Evolutionary conservation across 1,140 invertebrate species (phyloP), one percentile per base, ranked within the genome.

Genomic region (Drosophila lacteicornis): DNA sequence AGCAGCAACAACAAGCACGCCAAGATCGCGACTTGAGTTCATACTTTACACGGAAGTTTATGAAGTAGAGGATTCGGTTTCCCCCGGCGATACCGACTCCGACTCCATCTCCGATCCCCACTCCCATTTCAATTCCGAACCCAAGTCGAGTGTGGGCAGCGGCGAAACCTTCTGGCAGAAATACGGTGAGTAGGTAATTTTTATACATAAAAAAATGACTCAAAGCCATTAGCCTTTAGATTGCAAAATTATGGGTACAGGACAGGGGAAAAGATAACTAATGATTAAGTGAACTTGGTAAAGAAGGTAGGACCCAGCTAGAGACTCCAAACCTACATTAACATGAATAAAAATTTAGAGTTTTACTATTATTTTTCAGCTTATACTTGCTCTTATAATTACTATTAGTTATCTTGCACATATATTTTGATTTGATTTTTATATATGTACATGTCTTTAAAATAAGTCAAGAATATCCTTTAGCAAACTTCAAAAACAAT

Each of bases 141-240:
- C 50, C 13, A 45, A 60, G 38, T 56, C 49, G 27, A 36, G 40
- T 46, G 49, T 59, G 43, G 74, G 43, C 49, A 77, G 42, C 49
- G 43, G 17, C 22, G 33, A 77, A 6, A 79, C 68, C 46, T 92
- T 92, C 71, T 91, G 82, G 91, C 86, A 92, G 47, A 91, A 91
- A 82, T 91, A 92, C 91, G 91, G 91, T 92, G 86, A 92, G 91
- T 91, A 46, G 53, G 46, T 73, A 73, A 60, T 30, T 50, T 40
- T 17, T 42, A 50, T 36, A n/a, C 15, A 7, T 11, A 40, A 25
- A 30, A 2, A 25, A 17, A 15, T 4, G 19, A 7, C 1, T 17
- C 19, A 6, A 60, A 12, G 17, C 13, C 27, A 57, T 43, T 43
- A 57, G 33, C 30, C 30, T 17, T 38, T 53, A 55, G 30, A 56